Evolutionary conservation across 1,140 invertebrate genomes (phyloP).

Genomic region (Charaxes varanes): DNA sequence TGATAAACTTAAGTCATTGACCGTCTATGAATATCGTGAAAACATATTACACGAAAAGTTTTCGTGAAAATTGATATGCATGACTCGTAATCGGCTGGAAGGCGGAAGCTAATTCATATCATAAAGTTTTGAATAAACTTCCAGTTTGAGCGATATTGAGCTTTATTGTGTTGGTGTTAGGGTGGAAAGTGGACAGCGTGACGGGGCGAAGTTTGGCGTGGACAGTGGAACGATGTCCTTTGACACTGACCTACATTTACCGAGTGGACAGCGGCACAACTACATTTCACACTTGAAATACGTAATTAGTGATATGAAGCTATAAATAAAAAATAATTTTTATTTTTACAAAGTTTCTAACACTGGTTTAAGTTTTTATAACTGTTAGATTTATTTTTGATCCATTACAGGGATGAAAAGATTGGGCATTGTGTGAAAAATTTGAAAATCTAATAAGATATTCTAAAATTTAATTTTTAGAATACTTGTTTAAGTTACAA

Average conservation of each 20-base stretch:
- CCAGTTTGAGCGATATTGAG: slow-evolving; percentile 5
- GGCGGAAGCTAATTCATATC: slow-evolving; percentile 15
- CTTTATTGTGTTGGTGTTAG: slow-evolving; percentile 3
- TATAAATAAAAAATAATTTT: background rate
- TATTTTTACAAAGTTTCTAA: background rate
- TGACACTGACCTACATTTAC: slow-evolving; percentile 21
- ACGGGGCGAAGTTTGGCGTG: slow-evolving; percentile 16
- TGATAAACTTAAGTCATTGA: no score
- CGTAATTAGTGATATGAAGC: background rate
- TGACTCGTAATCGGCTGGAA: slow-evolving; percentile 6
- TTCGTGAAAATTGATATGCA: slow-evolving; percentile 4
- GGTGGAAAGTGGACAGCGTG: slow-evolving; percentile 4
- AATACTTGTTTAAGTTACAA: no score
- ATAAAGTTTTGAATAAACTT: slow-evolving; percentile 5
- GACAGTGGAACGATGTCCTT: slow-evolving; percentile 19
- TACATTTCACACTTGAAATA: slow-evolving; percentile 9
- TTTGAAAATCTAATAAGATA: no score
- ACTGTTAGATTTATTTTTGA: no score
- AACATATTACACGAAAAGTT: slow-evolving; percentile 10
- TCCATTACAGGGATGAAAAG: no score
- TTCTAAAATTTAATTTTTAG: no score
- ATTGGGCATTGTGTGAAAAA: no score
- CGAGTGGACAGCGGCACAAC: slow-evolving; percentile 13
- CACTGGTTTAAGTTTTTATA: no score
- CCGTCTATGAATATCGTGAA: no score